Percentiles rank a stretch among this genome's conserved stretches.
These are phyloP conservation scores for Sapajus apella DNA, from an alignment of 2,113 vertebrate genomes.

Conservation along the genomic window DNA sequence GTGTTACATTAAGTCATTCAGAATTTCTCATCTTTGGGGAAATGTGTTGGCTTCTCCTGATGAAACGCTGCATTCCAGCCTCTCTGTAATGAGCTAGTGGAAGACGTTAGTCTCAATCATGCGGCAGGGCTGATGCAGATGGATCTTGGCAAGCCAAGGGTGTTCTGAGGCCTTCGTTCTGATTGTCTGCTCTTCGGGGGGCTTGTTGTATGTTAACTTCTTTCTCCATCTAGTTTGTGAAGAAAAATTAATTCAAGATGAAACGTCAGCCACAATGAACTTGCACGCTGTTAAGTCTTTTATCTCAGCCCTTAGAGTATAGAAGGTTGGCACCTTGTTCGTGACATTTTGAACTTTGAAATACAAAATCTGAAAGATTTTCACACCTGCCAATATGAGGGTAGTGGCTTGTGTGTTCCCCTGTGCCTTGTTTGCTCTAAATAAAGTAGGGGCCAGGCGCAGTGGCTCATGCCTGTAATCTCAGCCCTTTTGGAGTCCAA, in stretches of 20 bases:
- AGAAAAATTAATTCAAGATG: not conserved
- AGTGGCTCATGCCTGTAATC: too few species aligned
- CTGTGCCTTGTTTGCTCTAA: not conserved
- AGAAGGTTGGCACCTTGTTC: slow-evolving; percentile 33
- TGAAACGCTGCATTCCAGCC: not conserved
- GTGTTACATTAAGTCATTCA: slow-evolving; percentile 62
- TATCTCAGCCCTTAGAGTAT: not conserved
- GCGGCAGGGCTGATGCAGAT: not conserved
- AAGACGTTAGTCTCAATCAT: slow-evolving; percentile 18
- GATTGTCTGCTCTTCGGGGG: not conserved
- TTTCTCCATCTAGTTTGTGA: not conserved
- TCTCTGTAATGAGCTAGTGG: not conserved
- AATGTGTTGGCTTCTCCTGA: slow-evolving; percentile 34
- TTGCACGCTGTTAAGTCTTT: not conserved
- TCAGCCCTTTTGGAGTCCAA: too few species aligned
- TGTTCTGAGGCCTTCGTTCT: slow-evolving; percentile 22
- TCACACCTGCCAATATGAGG: not conserved
- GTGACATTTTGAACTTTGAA: not conserved
- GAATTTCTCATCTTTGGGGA: slow-evolving; percentile 73
- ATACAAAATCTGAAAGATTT: not conserved
- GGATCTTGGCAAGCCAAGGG: not conserved
- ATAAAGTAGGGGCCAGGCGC: too few species aligned
- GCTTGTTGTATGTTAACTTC: not conserved
- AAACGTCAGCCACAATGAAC: slow-evolving; percentile 24
- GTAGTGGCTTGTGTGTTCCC: rapidly evolving